phyloP scores from a whole-genome alignment of 2,888 invertebrate genomes.

The Digitonthophagus gazella region DNA sequence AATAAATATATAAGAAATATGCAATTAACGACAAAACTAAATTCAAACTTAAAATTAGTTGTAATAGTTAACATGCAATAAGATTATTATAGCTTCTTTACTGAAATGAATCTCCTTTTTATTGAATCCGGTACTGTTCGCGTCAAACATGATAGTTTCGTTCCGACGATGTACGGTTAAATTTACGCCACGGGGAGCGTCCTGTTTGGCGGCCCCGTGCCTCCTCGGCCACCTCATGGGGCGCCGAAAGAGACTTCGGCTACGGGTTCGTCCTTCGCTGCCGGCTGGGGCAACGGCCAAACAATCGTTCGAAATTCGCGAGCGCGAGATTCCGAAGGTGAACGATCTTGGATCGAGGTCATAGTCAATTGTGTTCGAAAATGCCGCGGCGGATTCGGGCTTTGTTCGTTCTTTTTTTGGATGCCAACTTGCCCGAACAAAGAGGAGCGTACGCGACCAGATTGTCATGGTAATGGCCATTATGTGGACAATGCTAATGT shows the following conservation, averaged over 20 bases:
- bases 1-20: no score
- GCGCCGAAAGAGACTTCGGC: background rate
- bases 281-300: background rate
- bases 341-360: background rate
- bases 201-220: background rate
- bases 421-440: background rate
- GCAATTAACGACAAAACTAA: no score
- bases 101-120: background rate
- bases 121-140: background rate
- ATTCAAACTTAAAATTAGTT: no score
- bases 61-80: background rate
- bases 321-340: background rate
- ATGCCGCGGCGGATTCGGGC: background rate
- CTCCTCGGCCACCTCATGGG: background rate
- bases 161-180: conserved; percentile 10
- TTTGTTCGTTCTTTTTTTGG: background rate
- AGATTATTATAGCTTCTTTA: background rate
- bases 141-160: background rate
- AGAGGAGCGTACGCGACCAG: background rate
- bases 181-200: conserved; percentile 7
- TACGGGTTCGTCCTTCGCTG: background rate
- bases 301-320: background rate
- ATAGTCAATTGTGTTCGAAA: background rate
- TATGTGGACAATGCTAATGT: no score
- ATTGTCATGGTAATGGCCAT: no score